Evolutionary conservation across 2,888 invertebrate genomes (phyloP), one percentile per base, ranked within the genome.

Genomic region (Temnothorax rugatulus): DNA sequence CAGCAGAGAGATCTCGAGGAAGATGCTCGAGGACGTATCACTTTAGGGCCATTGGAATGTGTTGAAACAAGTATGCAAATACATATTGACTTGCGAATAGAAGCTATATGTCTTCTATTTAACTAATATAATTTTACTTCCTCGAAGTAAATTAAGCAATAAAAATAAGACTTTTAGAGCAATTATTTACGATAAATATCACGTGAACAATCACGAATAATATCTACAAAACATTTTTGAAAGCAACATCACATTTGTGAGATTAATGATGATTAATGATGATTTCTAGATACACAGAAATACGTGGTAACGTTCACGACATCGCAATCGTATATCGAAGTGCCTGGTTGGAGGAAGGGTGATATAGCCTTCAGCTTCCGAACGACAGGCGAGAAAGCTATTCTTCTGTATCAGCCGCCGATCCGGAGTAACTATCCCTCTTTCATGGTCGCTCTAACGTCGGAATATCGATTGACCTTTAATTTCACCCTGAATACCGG

Each of bases 291-390:
- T 95, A 98, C 98, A 1, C 98, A 98, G 95, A 97, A 98, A 90
- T 98, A 98, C 94, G 98, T 99, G 9, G 98, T 99, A 13, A 99
- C 99, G 5, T 99, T 99, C 93, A 98, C 98, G 68, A 98, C 98
- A 0, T 98, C 98, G 44, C 98, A 98, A 91, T 98, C 98, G 0
- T 99, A 98, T 94, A 97, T 99, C 89, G 98, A 98, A 95, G 98
- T 99, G 1, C 98, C 98, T 0, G 98, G 98, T 0, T 99, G 99
- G 99, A 96, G 98, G 83, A 98, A 98, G 92, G 98, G 98, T 1
- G 98, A 98, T 93, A 97, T 99, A 87, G 98, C 98, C 0, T 98
- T 99, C 95, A 98, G 98, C 91, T 99, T 99, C 93, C 96, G 98
- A 87, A 99, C 99, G 0, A 98, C 98, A 0, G 98, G 98, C 52